A percentile compares a stretch with the other conserved stretches of the same genome.
Conservation (phyloP, 37 sponge, comb jelly and placozoan species). For the Dysidea cf. avara region DNA sequence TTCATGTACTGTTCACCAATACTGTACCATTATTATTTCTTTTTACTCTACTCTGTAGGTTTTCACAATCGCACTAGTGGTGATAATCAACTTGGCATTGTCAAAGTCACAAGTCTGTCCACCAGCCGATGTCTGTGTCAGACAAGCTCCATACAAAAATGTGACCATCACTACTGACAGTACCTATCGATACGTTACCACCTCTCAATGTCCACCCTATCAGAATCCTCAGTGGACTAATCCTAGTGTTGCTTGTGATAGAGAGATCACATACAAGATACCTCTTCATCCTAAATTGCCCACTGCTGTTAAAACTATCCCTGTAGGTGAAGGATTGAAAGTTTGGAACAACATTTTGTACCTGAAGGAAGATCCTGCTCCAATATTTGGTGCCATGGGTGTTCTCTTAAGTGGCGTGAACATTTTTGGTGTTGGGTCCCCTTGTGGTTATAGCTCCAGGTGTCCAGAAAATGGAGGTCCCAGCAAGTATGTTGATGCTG, state of each 20-base stretch:
- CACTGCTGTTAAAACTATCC: conserved; percentile 37
- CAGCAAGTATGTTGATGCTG: conserved; percentile 64
- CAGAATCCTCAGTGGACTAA: conserved; percentile 56
- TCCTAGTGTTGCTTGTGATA: conserved; percentile 39
- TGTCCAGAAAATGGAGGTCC: conserved; percentile 60
- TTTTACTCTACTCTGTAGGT: too few relatives aligned
- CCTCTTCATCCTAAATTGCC: conserved; percentile 29
- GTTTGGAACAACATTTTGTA: conserved; percentile 44
- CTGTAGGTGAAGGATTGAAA: conserved; percentile 29
- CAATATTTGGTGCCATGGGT: conserved; percentile 56
- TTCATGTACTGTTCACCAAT: too few relatives aligned
- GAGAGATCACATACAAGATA: conserved; percentile 13
- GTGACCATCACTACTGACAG: conserved; percentile 11
- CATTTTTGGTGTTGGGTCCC: conserved; percentile 73
- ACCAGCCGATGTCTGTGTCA: too few relatives aligned
- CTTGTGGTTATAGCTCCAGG: conserved; percentile 59
- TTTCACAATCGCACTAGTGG: too few relatives aligned
- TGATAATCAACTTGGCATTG: too few relatives aligned
- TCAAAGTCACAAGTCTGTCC: too few relatives aligned
- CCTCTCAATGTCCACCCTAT: conserved; percentile 54
- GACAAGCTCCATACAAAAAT: conserved; percentile 17
- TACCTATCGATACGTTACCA: conserved; percentile 32
- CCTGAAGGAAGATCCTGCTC: conserved; percentile 58
- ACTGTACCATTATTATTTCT: too few relatives aligned
- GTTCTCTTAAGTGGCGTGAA: conserved; percentile 61